Evolutionary conservation across 2,797 vertebrate genomes (phyloP), one percentile per base, ranked within the genome.

Genomic region (Cossypha niveicapilla): DNA sequence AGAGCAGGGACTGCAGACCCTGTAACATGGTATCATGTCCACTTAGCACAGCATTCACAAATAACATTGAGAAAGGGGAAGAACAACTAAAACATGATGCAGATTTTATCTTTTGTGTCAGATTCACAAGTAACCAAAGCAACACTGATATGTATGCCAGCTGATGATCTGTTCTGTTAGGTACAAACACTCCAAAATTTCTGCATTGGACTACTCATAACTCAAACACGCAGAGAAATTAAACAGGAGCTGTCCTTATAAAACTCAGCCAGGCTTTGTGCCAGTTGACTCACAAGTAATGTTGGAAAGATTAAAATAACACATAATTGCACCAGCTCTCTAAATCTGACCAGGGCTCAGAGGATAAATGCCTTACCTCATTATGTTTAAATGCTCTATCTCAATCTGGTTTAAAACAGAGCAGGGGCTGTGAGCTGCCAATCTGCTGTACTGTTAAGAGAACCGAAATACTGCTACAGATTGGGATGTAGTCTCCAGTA

Each of bases 231-330:
- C 28, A 57, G 14, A 66, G 47, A 78, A 87, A 91, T 93, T 77
- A 90, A 74, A 62, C 14, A 67, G 18, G 28, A n/a, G 21, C 34
- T 93, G 88, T 94, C 92, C 80, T 90, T 63, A 92, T 13, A 93
- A 91, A 95, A 95, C 65, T 32, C 73, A 91, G 91, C 44, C 61
- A 71, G 83, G 71, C 62, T 88, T 84, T 83, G 56, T 57, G 78
- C 67, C 82, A 88, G 56, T 23, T 91, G 82, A 94, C 68, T 92
- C 4, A 10, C 34, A 62, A 94, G 65, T 68, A 70, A 73, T 78
- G 89, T 89, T 90, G 88, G 86, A 92, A 90, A 93, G 79, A 93
- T 75, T 94, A 85, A 87, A 92, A 88, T 91, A 92, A 94, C 61
- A 88, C 39, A 42, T 28, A 68, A 92, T 87, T 88, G 73, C 60